Conservation (phyloP, 2,797 vertebrate genomes). For the Nannoperca obscura region DNA sequence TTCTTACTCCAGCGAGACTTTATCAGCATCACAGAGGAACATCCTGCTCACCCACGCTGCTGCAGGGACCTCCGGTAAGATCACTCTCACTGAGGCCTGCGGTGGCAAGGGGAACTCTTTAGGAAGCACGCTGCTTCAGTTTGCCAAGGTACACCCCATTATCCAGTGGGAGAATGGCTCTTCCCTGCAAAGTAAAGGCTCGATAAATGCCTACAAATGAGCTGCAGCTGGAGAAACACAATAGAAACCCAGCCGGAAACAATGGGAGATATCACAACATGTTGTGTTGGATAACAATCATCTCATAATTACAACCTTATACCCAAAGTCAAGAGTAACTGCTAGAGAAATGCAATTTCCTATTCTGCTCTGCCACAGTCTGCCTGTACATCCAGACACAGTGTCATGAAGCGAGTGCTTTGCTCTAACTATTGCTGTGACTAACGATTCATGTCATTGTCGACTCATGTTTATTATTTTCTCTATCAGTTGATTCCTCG, state of each 20-base stretch:
- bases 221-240: not conserved
- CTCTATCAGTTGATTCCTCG: not conserved
- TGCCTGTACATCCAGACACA: not conserved
- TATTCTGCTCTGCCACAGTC: not conserved
- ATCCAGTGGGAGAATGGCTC: rapidly evolving
- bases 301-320: not conserved
- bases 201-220: too few species aligned
- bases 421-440: not conserved
- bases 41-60: slow-evolving; percentile 67
- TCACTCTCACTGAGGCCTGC: slow-evolving; percentile 45
- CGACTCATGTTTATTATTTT: not conserved
- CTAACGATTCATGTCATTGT: not conserved
- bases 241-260: not conserved
- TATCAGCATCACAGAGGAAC: slow-evolving; percentile 73
- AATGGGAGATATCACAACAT: not conserved
- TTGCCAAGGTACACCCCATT: rapidly evolving
- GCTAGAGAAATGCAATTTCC: not conserved
- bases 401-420: slow-evolving; percentile 18
- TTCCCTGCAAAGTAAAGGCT: not conserved
- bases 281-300: too few species aligned
- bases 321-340: not conserved
- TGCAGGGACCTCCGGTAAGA: slow-evolving; percentile 76
- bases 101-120: slow-evolving; percentile 1
- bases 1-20: slow-evolving; percentile 65
- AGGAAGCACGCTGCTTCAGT: not conserved